Evolutionary conservation across 2,797 vertebrate species (phyloP).

Genomic region (Macroramphosus scolopax): DNA sequence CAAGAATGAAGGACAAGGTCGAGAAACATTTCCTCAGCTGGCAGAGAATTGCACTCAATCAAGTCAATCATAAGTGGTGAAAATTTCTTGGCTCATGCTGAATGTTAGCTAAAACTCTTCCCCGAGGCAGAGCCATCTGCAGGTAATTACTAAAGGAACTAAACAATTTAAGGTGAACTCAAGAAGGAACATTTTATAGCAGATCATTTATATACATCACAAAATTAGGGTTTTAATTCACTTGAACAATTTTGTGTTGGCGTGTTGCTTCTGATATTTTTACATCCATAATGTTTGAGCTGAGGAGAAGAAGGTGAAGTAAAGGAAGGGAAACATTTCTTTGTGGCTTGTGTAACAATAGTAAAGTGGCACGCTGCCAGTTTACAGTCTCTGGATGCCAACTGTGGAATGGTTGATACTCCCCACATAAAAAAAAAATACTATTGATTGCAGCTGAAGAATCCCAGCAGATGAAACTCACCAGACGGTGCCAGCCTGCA

Average conservation of each 20-base stretch:
- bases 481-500: slow-evolving; percentile 99
- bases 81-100: slow-evolving; percentile 51
- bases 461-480: slow-evolving; percentile 67
- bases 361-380: slow-evolving; percentile 48
- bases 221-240: slow-evolving; percentile 47
- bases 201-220: slow-evolving; percentile 51
- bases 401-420: slow-evolving; percentile 48
- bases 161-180: slow-evolving; percentile 49
- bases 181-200: slow-evolving; percentile 42
- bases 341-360: slow-evolving; percentile 53
- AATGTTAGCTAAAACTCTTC: slow-evolving; percentile 38
- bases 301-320: slow-evolving; percentile 14
- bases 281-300: slow-evolving; percentile 40
- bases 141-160: slow-evolving; percentile 54
- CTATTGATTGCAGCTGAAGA: slow-evolving; percentile 48
- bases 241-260: slow-evolving; percentile 28
- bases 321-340: slow-evolving; percentile 50
- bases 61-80: slow-evolving; percentile 49
- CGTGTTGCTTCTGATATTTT: slow-evolving; percentile 28
- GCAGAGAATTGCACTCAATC: slow-evolving; percentile 36
- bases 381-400: slow-evolving; percentile 37
- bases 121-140: slow-evolving; percentile 47
- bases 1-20: slow-evolving; percentile 32
- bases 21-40: slow-evolving; percentile 49
- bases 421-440: slow-evolving; percentile 52